These are phyloP conservation scores for Leptopilina syphax DNA, from an alignment of 2,888 invertebrate genomes.

Conservation along the genomic window DNA sequence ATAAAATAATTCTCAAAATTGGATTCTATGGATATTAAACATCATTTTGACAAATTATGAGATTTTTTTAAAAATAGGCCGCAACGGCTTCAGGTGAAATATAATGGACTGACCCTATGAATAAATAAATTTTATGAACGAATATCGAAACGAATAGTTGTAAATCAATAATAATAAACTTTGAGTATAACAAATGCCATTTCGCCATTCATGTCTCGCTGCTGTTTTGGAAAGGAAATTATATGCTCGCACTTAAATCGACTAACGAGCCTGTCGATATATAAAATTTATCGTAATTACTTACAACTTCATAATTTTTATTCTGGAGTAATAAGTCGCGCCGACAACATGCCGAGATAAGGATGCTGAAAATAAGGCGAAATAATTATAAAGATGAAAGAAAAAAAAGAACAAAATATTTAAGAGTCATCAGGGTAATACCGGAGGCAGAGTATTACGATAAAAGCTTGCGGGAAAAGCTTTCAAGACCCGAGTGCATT, in stretches of 20 bases:
- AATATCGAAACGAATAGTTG: not conserved
- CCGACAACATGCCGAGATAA: slow-evolving; percentile 9
- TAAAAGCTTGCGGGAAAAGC: slow-evolving; percentile 33
- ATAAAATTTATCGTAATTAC: slow-evolving; percentile 36
- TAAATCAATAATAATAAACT: not conserved
- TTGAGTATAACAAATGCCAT: not conserved
- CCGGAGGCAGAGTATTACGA: slow-evolving; percentile 10
- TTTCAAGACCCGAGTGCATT: slow-evolving; percentile 18
- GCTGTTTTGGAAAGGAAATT: slow-evolving; percentile 1
- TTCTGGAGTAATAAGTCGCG: slow-evolving; percentile 27
- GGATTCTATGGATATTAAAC: no score
- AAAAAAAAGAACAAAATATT: no score
- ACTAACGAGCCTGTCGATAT: slow-evolving; percentile 25
- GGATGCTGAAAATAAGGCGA: slow-evolving; percentile 1
- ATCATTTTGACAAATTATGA: no score
- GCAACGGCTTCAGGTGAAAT: no score
- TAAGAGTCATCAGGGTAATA: slow-evolving; percentile 27
- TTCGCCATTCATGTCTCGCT: not conserved
- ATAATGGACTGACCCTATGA: no score
- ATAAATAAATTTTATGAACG: no score
- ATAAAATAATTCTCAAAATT: no score
- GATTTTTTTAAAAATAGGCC: no score
- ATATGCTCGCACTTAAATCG: not conserved
- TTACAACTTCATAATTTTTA: slow-evolving; percentile 29
- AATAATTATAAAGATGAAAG: not conserved